Conservation (phyloP, 2,888 invertebrate species). For the Notodonta ziczac region DNA sequence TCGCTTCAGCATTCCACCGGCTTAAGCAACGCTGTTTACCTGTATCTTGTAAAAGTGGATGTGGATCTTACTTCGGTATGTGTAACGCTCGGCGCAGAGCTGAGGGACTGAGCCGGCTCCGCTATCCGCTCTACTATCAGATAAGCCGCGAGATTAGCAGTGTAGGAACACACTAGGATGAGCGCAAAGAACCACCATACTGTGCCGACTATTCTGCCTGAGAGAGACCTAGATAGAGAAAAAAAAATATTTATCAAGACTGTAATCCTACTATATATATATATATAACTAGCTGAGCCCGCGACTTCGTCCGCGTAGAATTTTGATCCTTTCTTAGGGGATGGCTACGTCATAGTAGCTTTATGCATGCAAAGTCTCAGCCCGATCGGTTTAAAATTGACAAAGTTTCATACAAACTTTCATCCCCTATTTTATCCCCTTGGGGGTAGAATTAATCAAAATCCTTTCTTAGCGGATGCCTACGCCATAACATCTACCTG, state of each 20-base stretch:
- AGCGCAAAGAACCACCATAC: constrained; percentile 99
- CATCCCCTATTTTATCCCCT: no score
- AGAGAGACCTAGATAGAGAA: constrained; percentile 86
- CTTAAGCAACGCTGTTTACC: constrained; percentile 55
- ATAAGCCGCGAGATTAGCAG: constrained; percentile 99
- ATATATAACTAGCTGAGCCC: no score
- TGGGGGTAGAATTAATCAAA: no score
- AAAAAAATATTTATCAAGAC: not conserved
- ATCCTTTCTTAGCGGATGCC: no score
- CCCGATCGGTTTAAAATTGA: no score
- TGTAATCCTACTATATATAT: no score
- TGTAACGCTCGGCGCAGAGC: constrained; percentile 95
- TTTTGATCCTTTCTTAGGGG: no score
- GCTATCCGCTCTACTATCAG: constrained; percentile 98
- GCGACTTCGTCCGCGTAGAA: no score
- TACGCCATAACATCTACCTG: no score
- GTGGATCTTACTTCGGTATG: constrained; percentile 92
- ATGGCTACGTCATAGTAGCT: no score
- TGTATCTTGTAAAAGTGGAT: constrained; percentile 58
- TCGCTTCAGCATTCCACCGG: constrained; percentile 55
- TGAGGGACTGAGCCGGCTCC: constrained; percentile 90
- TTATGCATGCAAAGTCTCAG: no score
- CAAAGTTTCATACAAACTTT: no score
- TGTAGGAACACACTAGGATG: constrained; percentile 98
- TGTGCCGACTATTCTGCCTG: constrained; percentile 97